A percentile compares a stretch with the other conserved stretches of the same genome.
phyloP scores from a whole-genome alignment of 1,140 invertebrate species.

The Neotoxoptera formosana region DNA sequence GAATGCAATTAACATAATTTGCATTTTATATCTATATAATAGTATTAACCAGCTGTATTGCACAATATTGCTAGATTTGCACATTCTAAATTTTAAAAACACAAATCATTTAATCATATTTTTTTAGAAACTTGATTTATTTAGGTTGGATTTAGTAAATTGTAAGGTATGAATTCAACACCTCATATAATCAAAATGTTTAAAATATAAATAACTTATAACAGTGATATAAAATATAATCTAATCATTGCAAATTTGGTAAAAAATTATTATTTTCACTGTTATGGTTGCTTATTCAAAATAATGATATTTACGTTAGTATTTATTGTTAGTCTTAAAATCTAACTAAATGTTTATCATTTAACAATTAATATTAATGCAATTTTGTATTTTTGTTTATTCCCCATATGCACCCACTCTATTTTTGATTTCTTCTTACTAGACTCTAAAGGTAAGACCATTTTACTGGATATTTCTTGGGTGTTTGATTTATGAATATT shows the following conservation, averaged over 20 bases:
- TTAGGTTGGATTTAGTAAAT: background rate
- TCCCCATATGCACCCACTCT: constrained; percentile 43
- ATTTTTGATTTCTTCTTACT: constrained; percentile 50
- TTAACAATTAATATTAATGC: constrained; percentile 42
- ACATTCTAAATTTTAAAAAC: background rate
- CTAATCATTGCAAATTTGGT: background rate
- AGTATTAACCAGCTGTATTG: constrained; percentile 27
- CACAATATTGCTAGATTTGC: constrained; percentile 16
- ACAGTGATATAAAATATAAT: background rate
- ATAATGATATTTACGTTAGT: background rate
- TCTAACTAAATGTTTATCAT: background rate
- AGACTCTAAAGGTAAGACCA: constrained; percentile 51
- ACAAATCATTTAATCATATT: background rate
- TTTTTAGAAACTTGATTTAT: background rate
- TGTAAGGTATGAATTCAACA: background rate
- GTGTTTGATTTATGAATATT: constrained; percentile 51
- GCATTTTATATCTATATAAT: background rate
- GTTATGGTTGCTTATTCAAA: background rate
- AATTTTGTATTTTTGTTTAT: constrained; percentile 54
- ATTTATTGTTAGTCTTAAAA: background rate
- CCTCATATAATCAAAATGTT: background rate
- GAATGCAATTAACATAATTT: background rate
- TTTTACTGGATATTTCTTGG: constrained; percentile 28
- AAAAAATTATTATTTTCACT: background rate
- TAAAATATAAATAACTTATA: background rate